These are phyloP conservation scores for Brachylomia viminalis DNA, from an alignment of 2,888 invertebrate genomes.

Conservation along the genomic window DNA sequence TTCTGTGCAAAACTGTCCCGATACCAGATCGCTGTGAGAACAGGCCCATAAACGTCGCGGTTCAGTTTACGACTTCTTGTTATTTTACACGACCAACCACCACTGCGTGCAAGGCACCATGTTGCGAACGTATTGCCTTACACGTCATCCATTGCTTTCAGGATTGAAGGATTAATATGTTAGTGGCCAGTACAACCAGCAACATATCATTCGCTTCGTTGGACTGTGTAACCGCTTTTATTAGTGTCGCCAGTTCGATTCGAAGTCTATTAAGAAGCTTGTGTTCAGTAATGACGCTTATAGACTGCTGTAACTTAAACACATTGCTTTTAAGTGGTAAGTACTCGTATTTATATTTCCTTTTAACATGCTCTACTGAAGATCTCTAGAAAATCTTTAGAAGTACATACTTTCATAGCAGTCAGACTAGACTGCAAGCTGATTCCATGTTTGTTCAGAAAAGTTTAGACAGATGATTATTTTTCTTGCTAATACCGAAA, in stretches of 20 bases:
- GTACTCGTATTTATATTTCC: neutral
- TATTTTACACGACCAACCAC: slow-evolving; percentile 70
- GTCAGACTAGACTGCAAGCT: neutral
- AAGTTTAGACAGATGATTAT: neutral
- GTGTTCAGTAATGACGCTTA: slow-evolving; percentile 23
- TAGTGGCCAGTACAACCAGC: slow-evolving; percentile 1
- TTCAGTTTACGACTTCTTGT: slow-evolving; percentile 81
- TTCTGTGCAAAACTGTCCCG: slow-evolving; percentile 72
- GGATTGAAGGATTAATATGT: slow-evolving; percentile 14
- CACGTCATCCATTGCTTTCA: slow-evolving; percentile 42
- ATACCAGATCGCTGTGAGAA: slow-evolving; percentile 80
- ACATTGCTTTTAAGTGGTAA: slow-evolving; percentile 4
- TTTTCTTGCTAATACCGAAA: neutral
- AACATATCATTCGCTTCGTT: neutral
- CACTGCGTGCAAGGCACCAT: slow-evolving; percentile 43
- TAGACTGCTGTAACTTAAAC: neutral
- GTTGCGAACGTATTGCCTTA: slow-evolving; percentile 46
- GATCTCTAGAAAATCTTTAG: neutral
- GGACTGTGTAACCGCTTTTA: neutral
- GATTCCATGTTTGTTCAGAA: neutral
- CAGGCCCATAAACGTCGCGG: slow-evolving; percentile 78
- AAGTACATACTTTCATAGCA: neutral
- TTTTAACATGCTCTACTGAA: neutral
- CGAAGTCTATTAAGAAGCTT: slow-evolving; percentile 12
- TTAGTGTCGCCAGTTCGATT: neutral